These are phyloP conservation scores for Tinea trinotella DNA, from an alignment of 2,888 invertebrate genomes.

Conservation along the genomic window DNA sequence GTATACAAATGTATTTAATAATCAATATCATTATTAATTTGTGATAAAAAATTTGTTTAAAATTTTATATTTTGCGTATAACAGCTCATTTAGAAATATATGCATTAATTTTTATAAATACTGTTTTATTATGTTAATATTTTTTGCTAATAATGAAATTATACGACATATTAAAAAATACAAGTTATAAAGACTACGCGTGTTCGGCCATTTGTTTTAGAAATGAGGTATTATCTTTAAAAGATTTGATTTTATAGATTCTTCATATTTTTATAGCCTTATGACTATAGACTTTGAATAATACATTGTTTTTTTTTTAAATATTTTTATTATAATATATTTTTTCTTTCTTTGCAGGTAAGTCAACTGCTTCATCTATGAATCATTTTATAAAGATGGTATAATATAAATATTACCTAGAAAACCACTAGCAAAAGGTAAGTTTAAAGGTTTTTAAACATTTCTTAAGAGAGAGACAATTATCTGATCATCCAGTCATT, in stretches of 20 bases:
- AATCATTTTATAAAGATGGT: neutral
- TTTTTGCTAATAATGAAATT: neutral
- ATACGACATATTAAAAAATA: too few species aligned
- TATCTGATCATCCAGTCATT: too few species aligned
- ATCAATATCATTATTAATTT: too few species aligned
- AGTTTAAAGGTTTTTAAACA: too few species aligned
- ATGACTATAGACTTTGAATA: neutral
- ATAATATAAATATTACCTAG: too few species aligned
- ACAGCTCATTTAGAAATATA: too few species aligned
- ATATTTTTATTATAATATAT: neutral
- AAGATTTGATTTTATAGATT: neutral
- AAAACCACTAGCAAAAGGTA: too few species aligned
- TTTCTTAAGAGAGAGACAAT: too few species aligned
- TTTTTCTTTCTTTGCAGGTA: constrained; percentile 4
- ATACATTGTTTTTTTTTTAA: neutral
- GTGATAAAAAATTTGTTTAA: too few species aligned
- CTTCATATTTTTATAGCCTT: neutral
- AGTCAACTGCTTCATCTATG: neutral
- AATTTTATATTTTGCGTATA: too few species aligned
- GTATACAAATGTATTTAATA: too few species aligned
- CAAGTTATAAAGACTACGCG: neutral
- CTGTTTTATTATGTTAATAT: neutral
- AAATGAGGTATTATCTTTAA: neutral
- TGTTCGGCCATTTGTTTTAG: neutral
- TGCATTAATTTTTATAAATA: too few species aligned